Conservation (phyloP, 2,113 vertebrate species). For the Bombycilla garrulus region DNA sequence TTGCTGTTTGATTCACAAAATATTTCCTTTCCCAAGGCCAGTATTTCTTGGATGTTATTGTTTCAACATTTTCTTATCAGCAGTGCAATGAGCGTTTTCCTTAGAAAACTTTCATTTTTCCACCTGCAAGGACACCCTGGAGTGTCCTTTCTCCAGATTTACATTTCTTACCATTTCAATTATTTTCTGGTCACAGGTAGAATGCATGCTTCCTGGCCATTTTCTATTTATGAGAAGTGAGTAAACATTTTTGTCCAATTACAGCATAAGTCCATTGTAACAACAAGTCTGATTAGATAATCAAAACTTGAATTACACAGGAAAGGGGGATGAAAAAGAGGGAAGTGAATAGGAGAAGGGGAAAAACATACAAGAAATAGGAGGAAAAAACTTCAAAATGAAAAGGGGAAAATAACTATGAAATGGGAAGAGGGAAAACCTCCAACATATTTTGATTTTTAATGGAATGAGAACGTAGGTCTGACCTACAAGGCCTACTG, state of each 20-base stretch:
- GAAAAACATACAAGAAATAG: background rate
- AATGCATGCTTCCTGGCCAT: background rate
- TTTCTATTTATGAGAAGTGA: background rate
- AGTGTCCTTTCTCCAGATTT: background rate
- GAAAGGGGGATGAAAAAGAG: background rate
- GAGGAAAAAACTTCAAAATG: background rate
- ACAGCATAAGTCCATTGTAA: background rate
- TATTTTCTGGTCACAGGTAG: background rate
- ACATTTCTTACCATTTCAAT: background rate
- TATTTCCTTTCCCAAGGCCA: background rate
- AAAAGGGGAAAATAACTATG: background rate
- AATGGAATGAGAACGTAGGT: background rate
- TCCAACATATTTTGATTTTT: background rate
- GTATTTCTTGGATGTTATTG: background rate
- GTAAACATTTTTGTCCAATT: background rate
- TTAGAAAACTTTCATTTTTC: background rate
- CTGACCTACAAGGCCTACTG: background rate
- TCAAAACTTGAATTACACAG: background rate
- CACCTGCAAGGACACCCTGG: background rate
- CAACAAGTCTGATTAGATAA: background rate
- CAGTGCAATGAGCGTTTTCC: background rate
- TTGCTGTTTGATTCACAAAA: background rate
- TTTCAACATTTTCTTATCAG: background rate
- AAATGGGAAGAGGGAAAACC: background rate
- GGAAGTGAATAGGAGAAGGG: background rate